A percentile compares a stretch with the other conserved stretches of the same genome.
Evolutionary conservation across 37 sponge, comb jelly and placozoan genomes (phyloP).

Genomic region (Geodia barretti): DNA sequence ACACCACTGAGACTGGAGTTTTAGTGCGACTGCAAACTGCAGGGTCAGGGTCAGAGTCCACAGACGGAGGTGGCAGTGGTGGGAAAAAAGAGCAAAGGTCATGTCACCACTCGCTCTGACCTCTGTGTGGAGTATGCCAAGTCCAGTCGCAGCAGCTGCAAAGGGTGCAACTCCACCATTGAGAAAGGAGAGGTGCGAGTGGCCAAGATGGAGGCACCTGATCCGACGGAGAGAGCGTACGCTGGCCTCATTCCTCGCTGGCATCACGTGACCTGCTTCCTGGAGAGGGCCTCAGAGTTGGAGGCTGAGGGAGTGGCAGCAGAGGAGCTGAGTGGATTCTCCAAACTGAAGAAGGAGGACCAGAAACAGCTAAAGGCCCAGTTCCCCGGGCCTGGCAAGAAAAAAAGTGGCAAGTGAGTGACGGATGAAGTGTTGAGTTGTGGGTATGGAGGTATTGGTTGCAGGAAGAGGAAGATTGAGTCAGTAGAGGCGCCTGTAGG

Average conservation of each 20-base stretch:
- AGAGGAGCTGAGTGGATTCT: conserved; percentile 69
- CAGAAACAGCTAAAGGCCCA: conserved; percentile 41
- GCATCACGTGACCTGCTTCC: conserved; percentile 87
- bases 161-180: conserved; percentile 53
- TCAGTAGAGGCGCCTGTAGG: not conserved
- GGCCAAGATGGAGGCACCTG: conserved; percentile 71
- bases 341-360: conserved; percentile 72
- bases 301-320: conserved; percentile 52
- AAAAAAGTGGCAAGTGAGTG: conserved; percentile 1
- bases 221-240: conserved; percentile 18
- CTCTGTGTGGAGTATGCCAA: conserved; percentile 87
- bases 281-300: conserved; percentile 32
- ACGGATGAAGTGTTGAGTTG: not conserved
- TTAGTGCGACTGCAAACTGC: not conserved
- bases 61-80: conserved; percentile 10
- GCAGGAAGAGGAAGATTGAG: not conserved
- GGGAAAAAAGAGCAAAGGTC: not conserved
- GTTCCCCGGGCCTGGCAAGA: conserved; percentile 28
- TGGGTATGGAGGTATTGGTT: not conserved
- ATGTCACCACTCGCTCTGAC: conserved; percentile 31
- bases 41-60: not conserved
- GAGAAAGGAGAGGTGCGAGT: conserved; percentile 62
- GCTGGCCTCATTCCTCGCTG: conserved; percentile 53
- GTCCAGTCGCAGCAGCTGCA: conserved; percentile 80
- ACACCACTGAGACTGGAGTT: conserved; percentile 39